phyloP scores from a whole-genome alignment of 2,113 vertebrate species.

The Pristiophorus japonicus region DNA sequence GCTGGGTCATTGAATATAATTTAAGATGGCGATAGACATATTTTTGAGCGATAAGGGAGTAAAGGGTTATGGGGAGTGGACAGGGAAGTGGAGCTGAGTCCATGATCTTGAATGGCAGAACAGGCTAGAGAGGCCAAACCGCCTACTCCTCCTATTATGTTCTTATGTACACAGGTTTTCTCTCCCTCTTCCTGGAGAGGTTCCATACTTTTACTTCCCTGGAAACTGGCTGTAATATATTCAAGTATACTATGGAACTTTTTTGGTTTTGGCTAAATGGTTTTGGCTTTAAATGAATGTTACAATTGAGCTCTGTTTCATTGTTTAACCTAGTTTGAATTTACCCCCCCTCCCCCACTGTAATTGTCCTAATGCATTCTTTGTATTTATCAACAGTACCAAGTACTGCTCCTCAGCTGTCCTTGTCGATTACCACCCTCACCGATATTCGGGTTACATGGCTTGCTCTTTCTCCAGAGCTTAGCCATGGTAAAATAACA shows the following conservation, averaged over 20 bases:
- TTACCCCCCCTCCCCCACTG: not conserved
- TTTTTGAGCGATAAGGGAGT: too few species aligned
- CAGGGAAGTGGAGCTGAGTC: too few species aligned
- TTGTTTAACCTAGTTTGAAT: not conserved
- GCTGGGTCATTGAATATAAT: too few species aligned
- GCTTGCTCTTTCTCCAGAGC: constrained; percentile 74
- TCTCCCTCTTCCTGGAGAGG: not conserved
- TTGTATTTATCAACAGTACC: constrained; percentile 63
- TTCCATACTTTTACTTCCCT: not conserved
- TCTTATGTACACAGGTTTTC: not conserved
- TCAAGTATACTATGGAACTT: not conserved
- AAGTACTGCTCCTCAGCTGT: constrained; percentile 78
- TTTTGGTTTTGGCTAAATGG: not conserved
- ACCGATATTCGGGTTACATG: constrained; percentile 82
- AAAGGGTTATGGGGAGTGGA: too few species aligned
- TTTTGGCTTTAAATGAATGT: not conserved
- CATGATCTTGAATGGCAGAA: too few species aligned
- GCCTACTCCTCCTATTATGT: too few species aligned
- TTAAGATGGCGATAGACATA: too few species aligned
- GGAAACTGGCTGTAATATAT: not conserved
- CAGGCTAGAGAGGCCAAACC: too few species aligned
- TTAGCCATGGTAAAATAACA: constrained; percentile 77
- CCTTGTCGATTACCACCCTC: constrained; percentile 77
- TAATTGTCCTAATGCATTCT: not conserved
- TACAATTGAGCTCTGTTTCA: not conserved